phyloP scores from a whole-genome alignment of 1,140 invertebrate genomes.

The Drosophila bocqueti region DNA sequence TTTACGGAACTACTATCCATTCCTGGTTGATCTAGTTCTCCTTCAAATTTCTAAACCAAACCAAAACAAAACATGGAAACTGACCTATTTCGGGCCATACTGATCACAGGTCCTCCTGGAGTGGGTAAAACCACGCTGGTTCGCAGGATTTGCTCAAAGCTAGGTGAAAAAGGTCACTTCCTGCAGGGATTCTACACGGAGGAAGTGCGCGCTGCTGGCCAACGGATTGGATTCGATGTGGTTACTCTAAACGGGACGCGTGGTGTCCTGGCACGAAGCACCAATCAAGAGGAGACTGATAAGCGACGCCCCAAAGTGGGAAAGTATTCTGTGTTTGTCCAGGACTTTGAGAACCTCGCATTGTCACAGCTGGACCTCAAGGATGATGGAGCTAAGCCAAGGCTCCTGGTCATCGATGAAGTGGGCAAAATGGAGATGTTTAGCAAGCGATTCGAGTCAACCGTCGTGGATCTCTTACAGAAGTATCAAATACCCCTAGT shows the following conservation, averaged over 20 bases:
- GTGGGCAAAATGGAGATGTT: slow-evolving; percentile 69
- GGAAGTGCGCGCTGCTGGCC: slow-evolving; percentile 39
- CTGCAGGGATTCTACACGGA: slow-evolving; percentile 65
- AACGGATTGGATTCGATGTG: slow-evolving; percentile 65
- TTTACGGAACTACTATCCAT: slow-evolving; percentile 6
- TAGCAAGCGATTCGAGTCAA: slow-evolving; percentile 46
- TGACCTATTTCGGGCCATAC: slow-evolving; percentile 20
- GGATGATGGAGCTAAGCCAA: not conserved
- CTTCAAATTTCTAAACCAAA: not conserved
- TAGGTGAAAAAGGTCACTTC: slow-evolving; percentile 4
- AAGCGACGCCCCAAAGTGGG: slow-evolving; percentile 53
- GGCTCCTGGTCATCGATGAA: slow-evolving; percentile 59
- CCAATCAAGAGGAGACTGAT: not conserved
- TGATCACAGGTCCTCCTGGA: slow-evolving; percentile 59
- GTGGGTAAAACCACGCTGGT: slow-evolving; percentile 65
- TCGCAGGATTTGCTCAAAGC: slow-evolving; percentile 38
- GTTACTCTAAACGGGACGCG: slow-evolving; percentile 47
- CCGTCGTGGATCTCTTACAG: slow-evolving; percentile 12
- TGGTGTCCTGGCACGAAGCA: slow-evolving; percentile 45
- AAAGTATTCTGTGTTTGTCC: slow-evolving; percentile 61
- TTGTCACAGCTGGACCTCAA: slow-evolving; percentile 23
- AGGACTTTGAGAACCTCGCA: slow-evolving; percentile 54
- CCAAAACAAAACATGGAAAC: slow-evolving; percentile 31
- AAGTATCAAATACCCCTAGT: slow-evolving; percentile 16
- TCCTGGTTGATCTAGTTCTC: slow-evolving; percentile 38